Percentiles rank a stretch among this genome's conserved stretches.
Conservation (phyloP, 2,797 vertebrate genomes). For the Catostomus latipinnis region DNA sequence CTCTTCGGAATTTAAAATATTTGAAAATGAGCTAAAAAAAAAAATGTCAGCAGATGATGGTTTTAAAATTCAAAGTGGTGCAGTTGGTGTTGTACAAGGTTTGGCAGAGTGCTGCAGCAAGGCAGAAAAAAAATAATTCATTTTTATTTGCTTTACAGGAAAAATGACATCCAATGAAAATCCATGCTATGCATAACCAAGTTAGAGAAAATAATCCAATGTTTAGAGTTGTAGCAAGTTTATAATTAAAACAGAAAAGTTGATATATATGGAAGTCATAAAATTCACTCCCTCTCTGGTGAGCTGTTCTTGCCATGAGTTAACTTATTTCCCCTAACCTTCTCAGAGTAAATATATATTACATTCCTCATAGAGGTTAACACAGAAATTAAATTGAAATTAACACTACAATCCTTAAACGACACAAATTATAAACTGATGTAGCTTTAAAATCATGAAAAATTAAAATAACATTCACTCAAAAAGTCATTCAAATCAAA, state of each 20-base stretch:
- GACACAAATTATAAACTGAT: conserved; percentile 16
- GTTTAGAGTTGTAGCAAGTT: neutral
- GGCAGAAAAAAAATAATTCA: neutral
- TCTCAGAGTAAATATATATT: conserved; percentile 18
- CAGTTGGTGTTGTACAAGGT: neutral
- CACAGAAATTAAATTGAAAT: neutral
- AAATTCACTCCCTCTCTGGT: neutral
- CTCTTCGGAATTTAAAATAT: neutral
- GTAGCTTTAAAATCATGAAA: conserved; percentile 11
- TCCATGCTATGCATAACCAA: neutral
- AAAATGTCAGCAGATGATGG: neutral
- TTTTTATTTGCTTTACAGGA: conserved; percentile 2
- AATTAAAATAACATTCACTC: conserved; percentile 28
- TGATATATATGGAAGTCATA: neutral
- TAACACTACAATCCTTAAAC: conserved; percentile 25
- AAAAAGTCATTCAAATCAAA: conserved; percentile 10
- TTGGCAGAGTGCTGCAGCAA: neutral
- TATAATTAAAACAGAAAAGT: conserved; percentile 1
- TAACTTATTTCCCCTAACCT: neutral
- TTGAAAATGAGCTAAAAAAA: neutral
- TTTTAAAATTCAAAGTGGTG: neutral
- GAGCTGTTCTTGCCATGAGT: neutral
- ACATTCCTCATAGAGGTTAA: conserved; percentile 61
- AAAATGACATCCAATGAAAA: neutral
- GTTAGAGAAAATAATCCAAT: neutral